phyloP scores from a whole-genome alignment of 2,113 vertebrate genomes.

The Peromyscus californicus region DNA sequence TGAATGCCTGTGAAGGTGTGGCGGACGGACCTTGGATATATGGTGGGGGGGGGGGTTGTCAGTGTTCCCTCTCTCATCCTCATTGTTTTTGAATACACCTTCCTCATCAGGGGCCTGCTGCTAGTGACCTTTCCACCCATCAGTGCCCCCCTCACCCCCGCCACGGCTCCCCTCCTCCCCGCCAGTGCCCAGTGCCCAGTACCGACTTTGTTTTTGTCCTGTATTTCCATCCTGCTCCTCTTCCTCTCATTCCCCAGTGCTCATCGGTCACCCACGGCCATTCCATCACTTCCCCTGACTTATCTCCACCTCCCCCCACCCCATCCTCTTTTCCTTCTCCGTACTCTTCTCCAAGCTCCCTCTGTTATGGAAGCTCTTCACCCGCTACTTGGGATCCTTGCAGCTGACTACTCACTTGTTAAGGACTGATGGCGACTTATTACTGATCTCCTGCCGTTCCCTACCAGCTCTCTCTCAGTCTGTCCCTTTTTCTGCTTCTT shows the following conservation, averaged over 20 bases:
- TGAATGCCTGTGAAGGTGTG: background rate
- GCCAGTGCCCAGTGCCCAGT: background rate
- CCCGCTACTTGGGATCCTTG: background rate
- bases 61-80: too few relatives aligned
- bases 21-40: background rate
- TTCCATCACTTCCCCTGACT: background rate
- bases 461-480: background rate
- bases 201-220: background rate
- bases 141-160: background rate
- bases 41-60: background rate
- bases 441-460: fast-evolving
- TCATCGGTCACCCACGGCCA: background rate
- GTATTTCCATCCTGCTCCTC: background rate
- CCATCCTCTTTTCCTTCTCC: background rate
- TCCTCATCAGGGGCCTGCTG: background rate
- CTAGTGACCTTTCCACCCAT: background rate
- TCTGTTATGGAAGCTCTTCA: too few relatives aligned
- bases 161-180: background rate
- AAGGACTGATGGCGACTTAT: background rate
- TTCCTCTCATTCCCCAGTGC: background rate
- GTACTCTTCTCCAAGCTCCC: background rate
- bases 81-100: background rate
- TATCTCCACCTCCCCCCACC: too few relatives aligned
- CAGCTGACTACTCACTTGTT: background rate
- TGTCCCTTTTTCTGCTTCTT: background rate